phyloP scores from a whole-genome alignment of 1,140 invertebrate genomes.

The Drosophila rufa region DNA sequence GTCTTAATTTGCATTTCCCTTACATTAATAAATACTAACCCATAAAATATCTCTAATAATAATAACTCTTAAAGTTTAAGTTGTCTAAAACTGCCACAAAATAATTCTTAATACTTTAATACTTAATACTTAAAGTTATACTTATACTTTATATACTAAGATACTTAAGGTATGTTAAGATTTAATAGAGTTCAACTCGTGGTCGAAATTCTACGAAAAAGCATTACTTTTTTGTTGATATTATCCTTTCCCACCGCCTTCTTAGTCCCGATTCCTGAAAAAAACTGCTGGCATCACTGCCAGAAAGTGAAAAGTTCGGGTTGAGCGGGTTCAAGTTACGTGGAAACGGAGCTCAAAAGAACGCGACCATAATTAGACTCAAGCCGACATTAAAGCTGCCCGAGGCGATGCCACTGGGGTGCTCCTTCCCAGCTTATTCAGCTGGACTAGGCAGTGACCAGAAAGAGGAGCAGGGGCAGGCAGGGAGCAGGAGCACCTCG shows the following conservation, averaged over 20 bases:
- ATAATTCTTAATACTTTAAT: too few relatives aligned
- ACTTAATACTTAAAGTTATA: too few relatives aligned
- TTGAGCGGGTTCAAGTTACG: slow-evolving; percentile 34
- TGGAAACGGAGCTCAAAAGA: slow-evolving; percentile 25
- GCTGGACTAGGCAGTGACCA: too few relatives aligned
- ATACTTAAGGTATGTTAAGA: too few relatives aligned
- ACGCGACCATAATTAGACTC: slow-evolving; percentile 53
- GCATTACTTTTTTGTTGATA: neutral
- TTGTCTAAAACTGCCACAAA: too few relatives aligned
- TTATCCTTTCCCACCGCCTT: neutral
- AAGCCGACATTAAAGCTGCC: slow-evolving; percentile 29
- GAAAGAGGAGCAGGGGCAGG: neutral
- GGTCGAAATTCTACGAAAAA: too few relatives aligned
- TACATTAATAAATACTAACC: too few relatives aligned
- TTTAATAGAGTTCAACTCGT: too few relatives aligned
- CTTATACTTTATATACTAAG: too few relatives aligned
- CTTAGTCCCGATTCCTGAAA: neutral
- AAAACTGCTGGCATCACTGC: neutral
- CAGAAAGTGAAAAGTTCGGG: neutral
- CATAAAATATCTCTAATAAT: too few relatives aligned
- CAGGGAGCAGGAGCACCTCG: neutral
- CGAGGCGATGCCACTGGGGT: neutral
- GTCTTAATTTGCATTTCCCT: too few relatives aligned
- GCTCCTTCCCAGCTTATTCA: neutral
- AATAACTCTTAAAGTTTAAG: too few relatives aligned